phyloP scores from a whole-genome alignment of 2,888 invertebrate genomes.

The Nysson spinosus region DNA sequence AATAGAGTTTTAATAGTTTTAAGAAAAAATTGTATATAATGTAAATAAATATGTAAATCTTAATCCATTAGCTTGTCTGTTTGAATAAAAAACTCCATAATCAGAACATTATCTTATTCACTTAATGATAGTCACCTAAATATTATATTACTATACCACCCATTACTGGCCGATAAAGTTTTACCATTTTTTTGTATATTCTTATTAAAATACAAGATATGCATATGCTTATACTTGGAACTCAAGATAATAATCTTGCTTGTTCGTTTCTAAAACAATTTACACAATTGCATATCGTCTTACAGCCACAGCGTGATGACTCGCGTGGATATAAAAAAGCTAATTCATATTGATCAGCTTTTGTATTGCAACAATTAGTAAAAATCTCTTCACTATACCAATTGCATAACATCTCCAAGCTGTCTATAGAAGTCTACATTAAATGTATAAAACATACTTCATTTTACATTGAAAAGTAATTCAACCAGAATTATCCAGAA shows the following conservation, averaged over 20 bases:
- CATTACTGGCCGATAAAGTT: constrained; percentile 17
- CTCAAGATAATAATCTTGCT: background rate
- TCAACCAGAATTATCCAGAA: too few relatives aligned
- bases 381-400: constrained; percentile 77
- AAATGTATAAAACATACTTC: constrained; percentile 20
- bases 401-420: constrained; percentile 76
- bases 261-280: constrained; percentile 37
- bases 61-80: constrained; percentile 66
- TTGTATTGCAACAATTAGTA: constrained; percentile 75
- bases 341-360: constrained; percentile 78
- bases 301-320: constrained; percentile 48
- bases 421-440: constrained; percentile 60
- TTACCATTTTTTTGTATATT: constrained; percentile 36
- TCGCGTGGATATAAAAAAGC: constrained; percentile 76
- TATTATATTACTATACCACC: constrained; percentile 9
- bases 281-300: constrained; percentile 36
- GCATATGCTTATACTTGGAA: constrained; percentile 15
- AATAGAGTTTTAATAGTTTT: constrained; percentile 59
- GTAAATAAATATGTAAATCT: constrained; percentile 73
- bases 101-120: constrained; percentile 8
- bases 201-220: constrained; percentile 36
- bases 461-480: background rate
- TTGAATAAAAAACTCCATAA: constrained; percentile 63
- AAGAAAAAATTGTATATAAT: constrained; percentile 72
- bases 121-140: constrained; percentile 8